Evolutionary conservation across 2,113 vertebrate species (phyloP), one percentile per base, ranked within the genome.

Genomic region (Pseudorasbora parva): DNA sequence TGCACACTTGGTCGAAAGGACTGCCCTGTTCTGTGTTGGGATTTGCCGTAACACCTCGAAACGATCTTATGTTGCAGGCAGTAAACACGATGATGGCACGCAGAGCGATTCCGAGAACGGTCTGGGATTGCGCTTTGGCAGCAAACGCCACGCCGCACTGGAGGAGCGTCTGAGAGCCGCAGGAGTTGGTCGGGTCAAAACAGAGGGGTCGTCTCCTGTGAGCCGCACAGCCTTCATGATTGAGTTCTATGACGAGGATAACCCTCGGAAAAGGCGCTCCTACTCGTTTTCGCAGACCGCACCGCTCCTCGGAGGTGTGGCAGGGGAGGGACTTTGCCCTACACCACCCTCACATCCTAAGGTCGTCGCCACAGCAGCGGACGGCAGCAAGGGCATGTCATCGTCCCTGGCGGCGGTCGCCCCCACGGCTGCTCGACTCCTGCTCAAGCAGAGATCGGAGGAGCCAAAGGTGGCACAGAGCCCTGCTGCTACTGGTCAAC

Each of bases 21-120:
- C 25, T 8, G 27, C 10, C 8, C 30, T 85, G 43, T 23, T 74
- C 27, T 80, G 77, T 72, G 59, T 78, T 49, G 21, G 37, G n/a
- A 23, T 71, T n/a, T 86, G 64, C 78, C 47, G 10, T 81, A 60
- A 84, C 30, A 47, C 23, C 10, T 71, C 25, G 12, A 19, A 2
- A 75, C 54, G 1, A 51, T 88, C 66, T 86, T 37, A 74, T 23
- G 69, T 77, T 11, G 15, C 88, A 99, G 98, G 97, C 84, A 98
- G 98, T 92, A 99, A 99, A 83, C 98, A 99, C 77, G 97, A 98
- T 59, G 98, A 99, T 78, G 98, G 98, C 19, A 99, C 98, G 1
- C 98, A 99, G 62, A 99, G 98, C 15, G 98, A 99, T 91, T 98
- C 97, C 5, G 98, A 99, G 90, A 98, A 99, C 4, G 96, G 94